These are phyloP conservation scores for Idaea aversata DNA, from an alignment of 2,888 invertebrate genomes.

Conservation along the genomic window DNA sequence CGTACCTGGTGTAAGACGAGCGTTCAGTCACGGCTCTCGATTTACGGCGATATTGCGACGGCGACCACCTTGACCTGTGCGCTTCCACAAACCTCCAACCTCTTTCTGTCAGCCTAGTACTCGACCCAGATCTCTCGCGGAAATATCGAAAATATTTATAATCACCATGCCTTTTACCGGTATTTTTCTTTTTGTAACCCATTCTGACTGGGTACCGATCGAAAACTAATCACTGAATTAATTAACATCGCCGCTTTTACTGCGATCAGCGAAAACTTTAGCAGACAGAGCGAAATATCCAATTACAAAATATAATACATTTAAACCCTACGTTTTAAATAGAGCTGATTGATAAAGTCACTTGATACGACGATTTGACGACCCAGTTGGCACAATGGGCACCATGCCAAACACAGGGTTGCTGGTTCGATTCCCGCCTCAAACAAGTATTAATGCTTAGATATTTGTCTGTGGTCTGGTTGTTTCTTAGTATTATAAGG, in stretches of 20 bases:
- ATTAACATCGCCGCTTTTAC: not conserved
- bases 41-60: slow-evolving; percentile 45
- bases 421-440: no score
- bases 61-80: slow-evolving; percentile 68
- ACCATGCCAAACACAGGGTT: no score
- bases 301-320: slow-evolving; percentile 3
- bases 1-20: slow-evolving; percentile 48
- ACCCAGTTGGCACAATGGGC: no score
- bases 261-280: not conserved
- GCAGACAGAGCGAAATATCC: not conserved
- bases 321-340: slow-evolving; percentile 32
- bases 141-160: slow-evolving; percentile 19
- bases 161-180: slow-evolving; percentile 11
- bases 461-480: no score
- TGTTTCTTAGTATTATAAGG: no score
- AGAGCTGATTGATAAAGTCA: slow-evolving; percentile 41
- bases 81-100: slow-evolving; percentile 56
- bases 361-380: slow-evolving; percentile 28
- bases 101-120: slow-evolving; percentile 55
- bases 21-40: slow-evolving; percentile 59
- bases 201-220: slow-evolving; percentile 16
- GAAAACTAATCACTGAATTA: not conserved
- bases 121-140: slow-evolving; percentile 24
- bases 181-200: slow-evolving; percentile 12
- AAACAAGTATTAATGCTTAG: no score